These are phyloP conservation scores for Leptinotarsa texana DNA, from an alignment of 1,140 invertebrate species.

Conservation along the genomic window DNA sequence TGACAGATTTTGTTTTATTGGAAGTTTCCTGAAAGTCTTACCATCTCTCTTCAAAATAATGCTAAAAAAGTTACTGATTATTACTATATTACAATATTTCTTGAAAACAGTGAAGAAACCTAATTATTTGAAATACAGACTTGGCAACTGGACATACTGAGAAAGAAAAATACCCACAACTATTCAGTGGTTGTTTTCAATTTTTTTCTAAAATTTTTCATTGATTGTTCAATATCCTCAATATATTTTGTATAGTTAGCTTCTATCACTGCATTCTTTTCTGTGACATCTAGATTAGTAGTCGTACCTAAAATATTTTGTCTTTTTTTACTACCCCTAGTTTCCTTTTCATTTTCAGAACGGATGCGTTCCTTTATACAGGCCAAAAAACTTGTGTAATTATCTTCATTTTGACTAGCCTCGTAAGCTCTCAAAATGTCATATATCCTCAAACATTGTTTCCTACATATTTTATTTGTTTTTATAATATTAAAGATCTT, in stretches of 20 bases:
- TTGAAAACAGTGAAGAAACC: no score
- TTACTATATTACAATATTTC: no score
- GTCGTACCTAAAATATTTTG: constrained; percentile 30
- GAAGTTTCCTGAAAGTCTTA: no score
- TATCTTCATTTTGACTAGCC: constrained; percentile 20
- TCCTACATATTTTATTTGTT: constrained; percentile 42
- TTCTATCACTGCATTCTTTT: constrained; percentile 29
- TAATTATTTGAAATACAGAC: no score
- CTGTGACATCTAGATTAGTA: constrained; percentile 9
- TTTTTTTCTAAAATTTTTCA: constrained; percentile 31
- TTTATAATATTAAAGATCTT: constrained; percentile 33
- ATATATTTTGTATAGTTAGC: constrained; percentile 36
- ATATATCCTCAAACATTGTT: constrained; percentile 41
- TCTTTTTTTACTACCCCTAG: constrained; percentile 34
- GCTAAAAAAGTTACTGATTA: no score
- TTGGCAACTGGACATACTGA: no score
- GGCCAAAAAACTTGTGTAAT: constrained; percentile 33
- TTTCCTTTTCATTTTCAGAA: constrained; percentile 35
- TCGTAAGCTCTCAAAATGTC: constrained; percentile 43
- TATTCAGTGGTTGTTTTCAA: no score
- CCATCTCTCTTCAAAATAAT: no score
- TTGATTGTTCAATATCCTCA: constrained; percentile 35
- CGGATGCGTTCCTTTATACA: constrained; percentile 38
- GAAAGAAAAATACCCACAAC: no score
- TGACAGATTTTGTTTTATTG: no score